A percentile compares a stretch with the other conserved stretches of the same genome.
Evolutionary conservation across 2,797 vertebrate species (phyloP).

Genomic region (Spea hammondii): DNA sequence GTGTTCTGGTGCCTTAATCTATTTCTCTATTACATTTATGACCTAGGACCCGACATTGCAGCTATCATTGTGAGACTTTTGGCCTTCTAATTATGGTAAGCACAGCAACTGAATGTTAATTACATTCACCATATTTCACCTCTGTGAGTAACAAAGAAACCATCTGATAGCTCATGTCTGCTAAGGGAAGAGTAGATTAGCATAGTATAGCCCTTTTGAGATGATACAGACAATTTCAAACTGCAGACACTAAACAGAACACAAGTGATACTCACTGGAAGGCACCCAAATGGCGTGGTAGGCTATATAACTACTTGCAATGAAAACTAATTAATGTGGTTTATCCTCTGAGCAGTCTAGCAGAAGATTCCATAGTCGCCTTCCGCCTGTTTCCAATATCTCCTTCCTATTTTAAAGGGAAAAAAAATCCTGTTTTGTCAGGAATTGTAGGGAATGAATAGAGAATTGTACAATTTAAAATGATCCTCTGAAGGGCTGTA

Average conservation of each 20-base stretch:
- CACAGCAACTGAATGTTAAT: constrained; percentile 60
- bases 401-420: constrained; percentile 25
- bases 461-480: constrained; percentile 19
- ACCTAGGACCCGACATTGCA: constrained; percentile 46
- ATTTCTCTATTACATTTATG: constrained; percentile 62
- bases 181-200: constrained; percentile 30
- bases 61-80: constrained; percentile 55
- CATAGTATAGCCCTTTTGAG: constrained; percentile 21
- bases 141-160: constrained; percentile 43
- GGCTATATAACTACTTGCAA: constrained; percentile 27
- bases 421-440: background rate
- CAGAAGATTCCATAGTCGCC: constrained; percentile 20
- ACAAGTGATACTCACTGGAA: background rate
- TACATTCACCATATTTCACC: constrained; percentile 52
- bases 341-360: constrained; percentile 33
- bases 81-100: constrained; percentile 58
- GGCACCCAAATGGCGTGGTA: constrained; percentile 24
- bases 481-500: constrained; percentile 11
- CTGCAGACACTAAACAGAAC: background rate
- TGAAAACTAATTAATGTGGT: constrained; percentile 44
- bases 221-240: constrained; percentile 38
- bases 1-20: constrained; percentile 58
- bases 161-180: constrained; percentile 8
- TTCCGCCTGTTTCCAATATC: constrained; percentile 9
- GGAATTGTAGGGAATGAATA: background rate